phyloP scores from a whole-genome alignment of 64 coral and sea anemone genomes.

The Exaiptasia diaphana region DNA sequence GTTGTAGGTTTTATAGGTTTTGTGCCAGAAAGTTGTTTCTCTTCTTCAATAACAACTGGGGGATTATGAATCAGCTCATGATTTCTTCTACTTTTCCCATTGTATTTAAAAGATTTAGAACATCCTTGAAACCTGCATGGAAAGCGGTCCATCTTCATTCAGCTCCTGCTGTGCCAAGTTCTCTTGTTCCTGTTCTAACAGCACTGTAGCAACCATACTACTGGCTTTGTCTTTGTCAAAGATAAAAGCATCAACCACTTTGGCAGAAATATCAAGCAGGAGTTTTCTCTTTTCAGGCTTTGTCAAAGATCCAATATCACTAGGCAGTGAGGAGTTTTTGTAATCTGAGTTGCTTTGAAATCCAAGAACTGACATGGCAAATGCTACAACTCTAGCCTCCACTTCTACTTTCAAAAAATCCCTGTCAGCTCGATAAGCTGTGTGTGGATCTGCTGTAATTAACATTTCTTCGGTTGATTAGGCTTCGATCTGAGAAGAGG shows the following conservation, averaged over 20 bases:
- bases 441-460: slow-evolving; percentile 10
- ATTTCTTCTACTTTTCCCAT: slow-evolving; percentile 44
- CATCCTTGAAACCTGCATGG: slow-evolving; percentile 63
- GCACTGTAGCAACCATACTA: too few relatives aligned
- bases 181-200: too few relatives aligned
- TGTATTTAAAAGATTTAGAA: slow-evolving; percentile 34
- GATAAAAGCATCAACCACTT: too few relatives aligned
- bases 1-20: too few relatives aligned
- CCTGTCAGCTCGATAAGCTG: slow-evolving; percentile 26
- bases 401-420: slow-evolving; percentile 43
- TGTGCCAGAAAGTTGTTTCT: too few relatives aligned
- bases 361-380: slow-evolving; percentile 13
- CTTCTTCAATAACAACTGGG: not conserved
- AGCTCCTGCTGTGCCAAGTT: too few relatives aligned
- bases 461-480: slow-evolving; percentile 57
- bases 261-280: too few relatives aligned
- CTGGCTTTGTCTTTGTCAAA: too few relatives aligned
- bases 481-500: slow-evolving; percentile 30
- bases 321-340: too few relatives aligned
- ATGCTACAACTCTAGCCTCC: slow-evolving; percentile 18
- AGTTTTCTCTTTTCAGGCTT: too few relatives aligned
- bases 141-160: slow-evolving; percentile 51
- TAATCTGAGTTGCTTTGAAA: too few relatives aligned
- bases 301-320: too few relatives aligned
- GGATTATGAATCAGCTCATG: slow-evolving; percentile 53